Conservation (phyloP, 2,888 invertebrate species). For the Drosophila ustulata region DNA sequence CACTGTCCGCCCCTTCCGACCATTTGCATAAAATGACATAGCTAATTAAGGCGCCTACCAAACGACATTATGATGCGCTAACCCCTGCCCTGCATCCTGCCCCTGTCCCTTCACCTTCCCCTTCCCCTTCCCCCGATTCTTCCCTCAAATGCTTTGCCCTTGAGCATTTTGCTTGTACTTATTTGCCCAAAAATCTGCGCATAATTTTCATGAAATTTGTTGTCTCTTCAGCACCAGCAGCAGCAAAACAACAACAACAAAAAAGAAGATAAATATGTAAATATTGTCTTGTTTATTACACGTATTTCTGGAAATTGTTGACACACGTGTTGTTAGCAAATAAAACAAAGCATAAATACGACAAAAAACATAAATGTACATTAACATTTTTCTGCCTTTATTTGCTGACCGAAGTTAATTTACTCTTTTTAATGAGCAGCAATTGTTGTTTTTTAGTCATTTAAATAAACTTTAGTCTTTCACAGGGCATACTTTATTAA, state of each 20-base stretch:
- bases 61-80: constrained; percentile 39
- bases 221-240: constrained; percentile 11
- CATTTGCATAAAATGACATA: constrained; percentile 65
- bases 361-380: constrained; percentile 18
- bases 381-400: constrained; percentile 2
- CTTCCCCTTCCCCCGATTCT: background rate
- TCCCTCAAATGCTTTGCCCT: background rate
- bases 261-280: constrained; percentile 35
- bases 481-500: background rate
- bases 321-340: constrained; percentile 32
- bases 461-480: background rate
- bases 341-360: constrained; percentile 10
- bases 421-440: background rate
- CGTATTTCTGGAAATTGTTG: constrained; percentile 35
- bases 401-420: constrained; percentile 8
- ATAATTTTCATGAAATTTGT: constrained; percentile 34
- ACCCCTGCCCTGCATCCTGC: background rate
- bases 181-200: constrained; percentile 38
- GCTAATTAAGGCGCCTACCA: constrained; percentile 61
- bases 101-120: background rate
- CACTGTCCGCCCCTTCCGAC: constrained; percentile 8
- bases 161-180: constrained; percentile 2
- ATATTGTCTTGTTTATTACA: constrained; percentile 39
- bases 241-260: constrained; percentile 13
- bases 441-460: constrained; percentile 6